These are phyloP conservation scores for Barnardius zonarius DNA, from an alignment of 2,113 vertebrate genomes.

Conservation along the genomic window DNA sequence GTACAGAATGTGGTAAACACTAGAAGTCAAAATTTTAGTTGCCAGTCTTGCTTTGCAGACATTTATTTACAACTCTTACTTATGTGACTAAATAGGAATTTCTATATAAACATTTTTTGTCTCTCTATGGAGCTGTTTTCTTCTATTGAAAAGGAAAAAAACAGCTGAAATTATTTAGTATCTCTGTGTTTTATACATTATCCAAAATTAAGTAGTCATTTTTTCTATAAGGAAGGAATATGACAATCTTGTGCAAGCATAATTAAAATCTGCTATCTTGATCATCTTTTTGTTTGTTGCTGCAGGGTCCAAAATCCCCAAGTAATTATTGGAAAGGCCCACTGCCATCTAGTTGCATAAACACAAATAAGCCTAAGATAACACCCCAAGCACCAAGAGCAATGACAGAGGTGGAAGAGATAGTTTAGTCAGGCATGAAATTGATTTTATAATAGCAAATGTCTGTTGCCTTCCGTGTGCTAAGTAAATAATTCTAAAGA, in stretches of 20 bases:
- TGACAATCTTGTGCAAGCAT: background rate
- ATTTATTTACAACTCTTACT: background rate
- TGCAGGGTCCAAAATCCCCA: conserved; percentile 69
- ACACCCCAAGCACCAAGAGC: conserved; percentile 75
- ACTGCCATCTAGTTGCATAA: conserved; percentile 72
- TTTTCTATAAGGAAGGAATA: background rate
- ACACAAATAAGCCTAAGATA: conserved; percentile 77
- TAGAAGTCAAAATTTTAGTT: background rate
- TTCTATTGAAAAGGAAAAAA: background rate
- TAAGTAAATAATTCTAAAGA: conserved; percentile 96
- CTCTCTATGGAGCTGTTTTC: background rate
- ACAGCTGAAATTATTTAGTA: background rate
- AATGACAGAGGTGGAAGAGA: conserved; percentile 82
- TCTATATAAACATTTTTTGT: conserved; percentile 11
- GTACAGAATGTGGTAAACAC: background rate
- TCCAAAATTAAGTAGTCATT: conserved; percentile 5
- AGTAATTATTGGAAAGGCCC: conserved; percentile 71
- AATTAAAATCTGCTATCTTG: conserved; percentile 31
- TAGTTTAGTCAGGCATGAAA: conserved; percentile 93
- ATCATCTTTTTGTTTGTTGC: conserved; percentile 53
- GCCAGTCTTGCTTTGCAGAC: background rate
- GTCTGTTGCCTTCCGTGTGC: conserved; percentile 87
- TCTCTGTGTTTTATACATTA: background rate
- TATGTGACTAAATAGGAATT: background rate
- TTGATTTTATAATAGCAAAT: conserved; percentile 99